Evolutionary conservation across 2,113 vertebrate species (phyloP), one percentile per base, ranked within the genome.

Genomic region (Pelecanoides urinatrix): DNA sequence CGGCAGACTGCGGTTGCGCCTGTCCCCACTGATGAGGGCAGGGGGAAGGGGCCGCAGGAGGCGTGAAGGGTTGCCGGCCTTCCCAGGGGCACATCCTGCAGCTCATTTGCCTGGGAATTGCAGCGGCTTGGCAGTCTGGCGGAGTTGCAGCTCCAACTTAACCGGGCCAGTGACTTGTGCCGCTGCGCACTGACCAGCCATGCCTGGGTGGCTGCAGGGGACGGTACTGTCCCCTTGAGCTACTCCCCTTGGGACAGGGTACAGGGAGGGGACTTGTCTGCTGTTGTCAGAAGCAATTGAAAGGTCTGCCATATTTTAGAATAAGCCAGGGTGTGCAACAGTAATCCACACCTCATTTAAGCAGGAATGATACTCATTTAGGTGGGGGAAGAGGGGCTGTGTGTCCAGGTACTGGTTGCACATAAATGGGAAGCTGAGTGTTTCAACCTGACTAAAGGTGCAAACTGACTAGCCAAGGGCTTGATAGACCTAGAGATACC

Each of bases 121-220:
- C 19, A 16, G 1, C 1, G 16, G 14, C 9, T 61, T 36, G 16
- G 44, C 32, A 22, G 32, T 5, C 32, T 6, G 55, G 40, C 16
- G 29, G 5, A 26, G 20, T 11, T 36, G 21, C 26, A 15, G 42
- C n/a, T 38, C 15, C 32, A 26, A 0, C 29, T 21, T 38, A 14
- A 40, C 6, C 20, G 27, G 32, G 32, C 20, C 10, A 2, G 16
- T 36, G 25, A 2, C 25, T 29, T 3, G 10, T 27, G 52, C 34
- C 34, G 8, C 71, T 61, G 27, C 17, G 30, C 3, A 0, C 50
- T 45, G 38, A 22, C 17, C 0, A 0, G 52, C 26, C 2, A 0
- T 6, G 30, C 18, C 53, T 23, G 53, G 27, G 42, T 34, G 29
- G 19, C 55, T 59, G 4, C 21, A 19, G 16, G 13, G 29, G 3